A percentile compares a stretch with the other conserved stretches of the same genome.
These are phyloP conservation scores for Eupithecia dodoneata DNA, from an alignment of 2,888 invertebrate genomes.

Conservation along the genomic window DNA sequence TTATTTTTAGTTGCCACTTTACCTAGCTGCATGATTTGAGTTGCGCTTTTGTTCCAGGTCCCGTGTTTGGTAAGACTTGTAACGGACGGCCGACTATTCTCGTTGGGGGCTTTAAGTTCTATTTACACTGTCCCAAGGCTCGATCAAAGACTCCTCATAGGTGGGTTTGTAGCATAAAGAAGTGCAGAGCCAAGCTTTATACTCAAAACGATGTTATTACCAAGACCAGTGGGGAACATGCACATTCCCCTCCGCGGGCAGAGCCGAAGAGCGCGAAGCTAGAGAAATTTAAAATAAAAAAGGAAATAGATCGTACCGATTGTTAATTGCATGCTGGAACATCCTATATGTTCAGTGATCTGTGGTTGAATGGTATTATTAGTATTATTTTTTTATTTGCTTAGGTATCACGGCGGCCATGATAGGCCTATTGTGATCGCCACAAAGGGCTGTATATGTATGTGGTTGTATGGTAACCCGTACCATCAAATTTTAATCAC, in stretches of 20 bases:
- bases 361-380: too few relatives aligned
- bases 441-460: too few relatives aligned
- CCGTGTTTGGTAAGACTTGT: constrained; percentile 53
- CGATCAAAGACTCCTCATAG: neutral
- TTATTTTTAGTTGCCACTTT: constrained; percentile 5
- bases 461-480: too few relatives aligned
- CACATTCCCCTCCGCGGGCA: constrained; percentile 41
- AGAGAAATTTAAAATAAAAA: constrained; percentile 4
- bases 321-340: neutral
- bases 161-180: constrained; percentile 54
- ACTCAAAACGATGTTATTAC: constrained; percentile 57
- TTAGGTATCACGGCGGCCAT: too few relatives aligned
- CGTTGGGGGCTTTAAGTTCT: constrained; percentile 56
- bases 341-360: neutral
- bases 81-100: constrained; percentile 52
- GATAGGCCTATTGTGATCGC: too few relatives aligned
- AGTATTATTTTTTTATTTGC: too few relatives aligned
- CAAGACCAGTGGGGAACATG: constrained; percentile 55
- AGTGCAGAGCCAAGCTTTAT: constrained; percentile 54
- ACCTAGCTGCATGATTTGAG: constrained; percentile 28
- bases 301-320: neutral
- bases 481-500: neutral
- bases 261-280: neutral
- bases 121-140: neutral
- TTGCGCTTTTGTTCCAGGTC: constrained; percentile 44